These are phyloP conservation scores for Phycodurus eques DNA, from an alignment of 2,113 vertebrate species.

Conservation along the genomic window DNA sequence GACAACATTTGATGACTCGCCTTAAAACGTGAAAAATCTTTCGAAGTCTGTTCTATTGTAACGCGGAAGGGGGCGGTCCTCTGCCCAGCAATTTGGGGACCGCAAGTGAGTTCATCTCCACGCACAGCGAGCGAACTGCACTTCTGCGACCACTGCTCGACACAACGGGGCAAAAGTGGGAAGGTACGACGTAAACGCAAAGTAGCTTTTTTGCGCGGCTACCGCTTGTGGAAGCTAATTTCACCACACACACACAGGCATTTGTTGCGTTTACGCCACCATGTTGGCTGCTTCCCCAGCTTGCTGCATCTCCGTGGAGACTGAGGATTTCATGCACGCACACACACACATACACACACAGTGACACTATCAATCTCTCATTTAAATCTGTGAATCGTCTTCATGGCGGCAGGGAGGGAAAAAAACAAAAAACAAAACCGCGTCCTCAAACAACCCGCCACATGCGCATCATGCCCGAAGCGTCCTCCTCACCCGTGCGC, in stretches of 20 bases:
- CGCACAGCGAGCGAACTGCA: no score
- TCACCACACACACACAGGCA: conserved; percentile 18
- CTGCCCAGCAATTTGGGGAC: no score
- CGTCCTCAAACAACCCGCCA: conserved; percentile 28
- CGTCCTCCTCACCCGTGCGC: conserved; percentile 18
- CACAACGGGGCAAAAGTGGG: no score
- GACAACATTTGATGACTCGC: no score
- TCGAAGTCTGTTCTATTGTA: no score
- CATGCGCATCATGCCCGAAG: conserved; percentile 3
- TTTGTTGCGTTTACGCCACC: conserved; percentile 37
- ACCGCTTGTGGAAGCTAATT: no score
- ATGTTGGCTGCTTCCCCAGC: conserved; percentile 40
- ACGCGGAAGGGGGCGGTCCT: no score
- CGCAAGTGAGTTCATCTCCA: no score
- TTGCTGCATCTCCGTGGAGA: conserved; percentile 61
- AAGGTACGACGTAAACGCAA: no score
- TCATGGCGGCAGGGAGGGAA: conserved; percentile 9
- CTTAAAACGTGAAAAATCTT: no score
- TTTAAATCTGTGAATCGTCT: conserved; percentile 50
- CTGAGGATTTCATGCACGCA: conserved; percentile 18
- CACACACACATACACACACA: conserved; percentile 23
- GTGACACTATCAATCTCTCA: conserved; percentile 32
- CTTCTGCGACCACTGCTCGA: no score
- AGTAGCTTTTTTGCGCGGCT: no score
- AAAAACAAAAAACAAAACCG: neutral